Evolutionary conservation across 2,113 vertebrate genomes (phyloP), one percentile per base, ranked within the genome.

Genomic region (Ranitomeya variabilis): DNA sequence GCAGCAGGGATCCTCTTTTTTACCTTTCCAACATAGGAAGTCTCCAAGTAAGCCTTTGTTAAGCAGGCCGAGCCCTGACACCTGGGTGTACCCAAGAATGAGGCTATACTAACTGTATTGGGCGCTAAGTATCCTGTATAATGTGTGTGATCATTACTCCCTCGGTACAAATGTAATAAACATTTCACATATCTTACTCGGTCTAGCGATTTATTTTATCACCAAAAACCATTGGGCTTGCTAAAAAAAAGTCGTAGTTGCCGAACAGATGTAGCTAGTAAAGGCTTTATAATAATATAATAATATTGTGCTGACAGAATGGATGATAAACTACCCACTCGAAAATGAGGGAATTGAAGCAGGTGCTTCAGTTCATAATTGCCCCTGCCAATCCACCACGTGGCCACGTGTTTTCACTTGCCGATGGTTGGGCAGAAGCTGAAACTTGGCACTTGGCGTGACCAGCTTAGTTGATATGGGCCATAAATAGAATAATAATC

Each of bases 51-150:
- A 57, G 51, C 1, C 2, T 91, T 91, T 89, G 26, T 79, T 91
- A 82, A 69, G 88, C 69, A 92, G 79, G 76, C 90, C 74, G 19
- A 95, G 94, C 82, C 94, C 95, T 1, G 93, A 95, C 55, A 76
- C 78, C 51, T 97, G 95, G 95, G 92, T 92, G 69, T 97, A 96
- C 86, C 95, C 96, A 88, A 95, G 95, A n/a, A 96, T 96, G 95
- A 95, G 93, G 91, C 91, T 95, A 0, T 96, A 95, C 90, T 97
- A 67, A 57, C 12, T 5, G 64, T 66, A 66, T 10, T 1, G 9
- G 13, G 66, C 66, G 13, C 5, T 69, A 23, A 8, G 18, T n/a
- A 66, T n/a, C 0, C 64, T 10, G 8, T n/a, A 66, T 23, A 26
- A 9, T 69, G 23, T 69, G 23, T 69, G n/a, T 19, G 37, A 18